Evolutionary conservation across 1,140 invertebrate species (phyloP).

Genomic region (Cyclina sinensis): DNA sequence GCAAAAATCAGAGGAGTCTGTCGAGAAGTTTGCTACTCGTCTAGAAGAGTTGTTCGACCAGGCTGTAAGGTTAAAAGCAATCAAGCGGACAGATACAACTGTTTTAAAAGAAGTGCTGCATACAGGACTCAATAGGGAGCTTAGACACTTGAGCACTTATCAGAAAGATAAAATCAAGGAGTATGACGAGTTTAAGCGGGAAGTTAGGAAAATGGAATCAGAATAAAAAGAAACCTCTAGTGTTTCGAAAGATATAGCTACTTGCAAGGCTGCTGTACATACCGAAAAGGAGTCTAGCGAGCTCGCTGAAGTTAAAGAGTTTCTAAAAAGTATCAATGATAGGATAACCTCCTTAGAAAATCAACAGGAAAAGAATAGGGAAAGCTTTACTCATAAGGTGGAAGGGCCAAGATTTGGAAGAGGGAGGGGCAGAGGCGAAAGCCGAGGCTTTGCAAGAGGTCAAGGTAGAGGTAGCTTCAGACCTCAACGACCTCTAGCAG

Average conservation of each 20-base stretch:
- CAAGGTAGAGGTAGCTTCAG: not conserved
- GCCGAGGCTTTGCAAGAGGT: no score
- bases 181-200: slow-evolving; percentile 55
- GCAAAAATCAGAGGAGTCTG: slow-evolving; percentile 21
- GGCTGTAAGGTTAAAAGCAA: slow-evolving; percentile 15
- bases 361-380: not conserved
- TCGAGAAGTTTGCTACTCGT: slow-evolving; percentile 16
- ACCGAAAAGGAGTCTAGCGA: not conserved
- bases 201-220: slow-evolving; percentile 44
- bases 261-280: slow-evolving; percentile 24
- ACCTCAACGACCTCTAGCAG: not conserved
- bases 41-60: slow-evolving; percentile 50
- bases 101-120: slow-evolving; percentile 40
- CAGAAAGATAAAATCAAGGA: slow-evolving; percentile 37
- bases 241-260: not conserved
- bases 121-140: slow-evolving; percentile 29
- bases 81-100: not conserved
- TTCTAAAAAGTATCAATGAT: not conserved
- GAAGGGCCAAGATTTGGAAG: not conserved
- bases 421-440: not conserved
- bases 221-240: not conserved
- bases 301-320: not conserved
- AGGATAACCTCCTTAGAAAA: slow-evolving; percentile 1
- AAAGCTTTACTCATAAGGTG: not conserved
- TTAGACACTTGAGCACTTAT: slow-evolving; percentile 35